These are phyloP conservation scores for Oligia strigilis DNA, from an alignment of 2,888 invertebrate species.

Conservation along the genomic window DNA sequence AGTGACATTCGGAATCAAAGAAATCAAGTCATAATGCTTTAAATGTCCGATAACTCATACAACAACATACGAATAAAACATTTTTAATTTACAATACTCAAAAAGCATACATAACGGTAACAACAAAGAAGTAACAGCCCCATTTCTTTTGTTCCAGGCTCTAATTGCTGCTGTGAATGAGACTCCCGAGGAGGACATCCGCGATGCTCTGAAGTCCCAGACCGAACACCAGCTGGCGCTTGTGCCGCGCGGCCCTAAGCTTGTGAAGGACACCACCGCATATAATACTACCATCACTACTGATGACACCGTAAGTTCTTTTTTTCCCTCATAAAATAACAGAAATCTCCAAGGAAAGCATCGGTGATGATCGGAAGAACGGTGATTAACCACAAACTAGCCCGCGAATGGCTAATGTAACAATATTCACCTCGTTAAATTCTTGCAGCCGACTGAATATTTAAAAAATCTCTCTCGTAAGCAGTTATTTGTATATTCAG, in stretches of 20 bases:
- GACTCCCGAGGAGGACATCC: slow-evolving; percentile 91
- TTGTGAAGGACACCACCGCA: slow-evolving; percentile 94
- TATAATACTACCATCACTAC: slow-evolving; percentile 96
- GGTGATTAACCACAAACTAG: neutral
- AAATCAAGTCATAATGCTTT: slow-evolving; percentile 95
- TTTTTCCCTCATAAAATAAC: neutral
- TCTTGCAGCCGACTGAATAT: neutral
- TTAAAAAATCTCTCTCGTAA: neutral
- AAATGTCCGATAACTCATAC: slow-evolving; percentile 97
- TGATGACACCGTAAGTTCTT: slow-evolving; percentile 92
- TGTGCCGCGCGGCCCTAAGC: slow-evolving; percentile 92
- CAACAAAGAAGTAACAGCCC: neutral
- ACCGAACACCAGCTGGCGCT: slow-evolving; percentile 91
- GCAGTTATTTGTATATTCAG: neutral
- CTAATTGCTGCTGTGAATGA: slow-evolving; percentile 93
- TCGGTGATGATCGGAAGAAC: neutral
- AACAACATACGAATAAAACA: neutral
- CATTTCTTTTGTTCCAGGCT: slow-evolving; percentile 90
- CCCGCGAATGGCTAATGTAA: neutral
- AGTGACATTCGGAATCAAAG: slow-evolving; percentile 90
- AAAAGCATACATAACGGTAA: neutral
- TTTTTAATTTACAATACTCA: neutral
- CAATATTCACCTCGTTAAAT: neutral
- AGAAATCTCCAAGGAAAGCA: neutral
- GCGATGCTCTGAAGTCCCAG: slow-evolving; percentile 92